Base-by-base conservation (phyloP, 2,888 invertebrate genomes). In the Dysmachus trigonus region DNA sequence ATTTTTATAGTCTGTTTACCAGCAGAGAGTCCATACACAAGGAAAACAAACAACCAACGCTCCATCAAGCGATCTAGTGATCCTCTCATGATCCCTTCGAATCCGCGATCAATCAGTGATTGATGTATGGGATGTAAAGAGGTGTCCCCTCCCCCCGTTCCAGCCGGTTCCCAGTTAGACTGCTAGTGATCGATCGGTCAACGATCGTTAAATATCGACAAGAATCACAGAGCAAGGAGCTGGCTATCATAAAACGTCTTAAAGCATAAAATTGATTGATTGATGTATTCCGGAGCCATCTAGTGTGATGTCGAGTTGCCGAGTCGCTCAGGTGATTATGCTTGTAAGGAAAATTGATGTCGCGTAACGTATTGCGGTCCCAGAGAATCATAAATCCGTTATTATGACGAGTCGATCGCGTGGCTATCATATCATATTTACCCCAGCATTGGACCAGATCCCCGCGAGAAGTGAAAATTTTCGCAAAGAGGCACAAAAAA, bases 221-320 rank as follows among this genome's bases (percentile, higher is more conserved):
- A 62, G 71, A 84, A 71, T 71, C 38, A n/a, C 72, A 27, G 38
- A 35, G 72, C 73, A 27, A 84, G 84, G 73, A 84, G 41, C 38
- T 72, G 38, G 72, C 62, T 84, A 62, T 77, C 74, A 85, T 85
- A 77, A 85, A 85, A 85, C 77, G 77, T 77, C 77, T 35, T 62
- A 77, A 85, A 77, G 77, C 77, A 85, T 85, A 85, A 85, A 85
- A 85, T 76, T 85, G 85, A 85, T 85, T 85, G 85, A 85, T 85
- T 85, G 85, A 77, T 77, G 47, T 77, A 38, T 53, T 31, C 85
- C 31, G 30, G 76, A 51, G 30, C 33, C 33, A 18, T 51, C 51
- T n/a, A 18, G 47, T 38, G 38, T 15, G 27, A 72, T 71, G 71
- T 71, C 27, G 62, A 71, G 62, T 38, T n/a, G n/a, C n/a, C 82